These are phyloP conservation scores for Meganola albula DNA, from an alignment of 2,888 invertebrate genomes.

Conservation along the genomic window DNA sequence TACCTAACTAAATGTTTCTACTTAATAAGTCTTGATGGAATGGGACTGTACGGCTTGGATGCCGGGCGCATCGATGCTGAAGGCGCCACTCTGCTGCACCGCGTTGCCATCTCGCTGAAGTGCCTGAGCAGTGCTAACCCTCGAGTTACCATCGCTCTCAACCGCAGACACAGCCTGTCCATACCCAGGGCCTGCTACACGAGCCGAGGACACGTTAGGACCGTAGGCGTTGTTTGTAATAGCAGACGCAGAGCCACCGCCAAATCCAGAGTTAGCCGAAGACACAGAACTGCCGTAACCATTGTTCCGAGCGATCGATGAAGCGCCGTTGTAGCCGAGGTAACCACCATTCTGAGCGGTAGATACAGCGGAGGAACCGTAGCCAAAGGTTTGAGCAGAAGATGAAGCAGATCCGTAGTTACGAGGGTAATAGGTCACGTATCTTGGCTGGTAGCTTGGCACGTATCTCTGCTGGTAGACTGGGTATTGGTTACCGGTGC, in stretches of 20 bases:
- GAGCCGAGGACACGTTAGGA: conserved; percentile 44
- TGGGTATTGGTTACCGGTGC: conserved; percentile 30
- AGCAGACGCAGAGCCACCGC: conserved; percentile 14
- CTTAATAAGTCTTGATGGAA: conserved; percentile 49
- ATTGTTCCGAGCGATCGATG: conserved; percentile 30
- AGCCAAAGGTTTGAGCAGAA: conserved; percentile 47
- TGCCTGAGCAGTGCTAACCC: conserved; percentile 49
- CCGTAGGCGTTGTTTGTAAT: conserved; percentile 36
- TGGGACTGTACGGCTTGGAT: conserved; percentile 53
- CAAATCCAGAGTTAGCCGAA: conserved; percentile 25
- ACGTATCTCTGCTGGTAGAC: conserved; percentile 21
- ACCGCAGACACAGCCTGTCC: conserved; percentile 47
- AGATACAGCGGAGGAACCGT: conserved; percentile 44
- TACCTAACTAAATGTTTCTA: too few species aligned
- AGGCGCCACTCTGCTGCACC: conserved; percentile 50
- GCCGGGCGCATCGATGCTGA: conserved; percentile 50
- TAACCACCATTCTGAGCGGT: conserved; percentile 36
- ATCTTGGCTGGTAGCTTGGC: conserved; percentile 24
- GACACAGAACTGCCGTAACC: conserved; percentile 40
- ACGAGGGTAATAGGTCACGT: conserved; percentile 26
- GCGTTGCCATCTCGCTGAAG: conserved; percentile 35
- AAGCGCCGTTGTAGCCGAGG: conserved; percentile 15
- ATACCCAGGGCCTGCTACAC: conserved; percentile 33
- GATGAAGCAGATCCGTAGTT: conserved; percentile 38
- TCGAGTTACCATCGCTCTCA: conserved; percentile 41